A percentile compares a stretch with the other conserved stretches of the same genome.
Evolutionary conservation across 2,888 invertebrate species (phyloP).

Genomic region (Pristionchus exspectatus): DNA sequence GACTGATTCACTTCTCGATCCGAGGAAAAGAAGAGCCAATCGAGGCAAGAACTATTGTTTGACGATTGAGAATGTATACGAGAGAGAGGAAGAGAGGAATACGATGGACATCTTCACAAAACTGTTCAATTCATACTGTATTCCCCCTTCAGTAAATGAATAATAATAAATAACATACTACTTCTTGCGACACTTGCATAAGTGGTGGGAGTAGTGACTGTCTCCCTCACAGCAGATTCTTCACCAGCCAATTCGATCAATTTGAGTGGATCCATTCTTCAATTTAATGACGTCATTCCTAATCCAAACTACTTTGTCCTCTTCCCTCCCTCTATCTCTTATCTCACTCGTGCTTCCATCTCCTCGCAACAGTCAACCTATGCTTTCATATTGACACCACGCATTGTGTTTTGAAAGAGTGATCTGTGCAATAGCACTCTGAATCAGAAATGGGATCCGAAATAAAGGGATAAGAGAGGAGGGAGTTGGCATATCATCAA

Average conservation of each 20-base stretch:
- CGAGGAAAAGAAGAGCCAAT: constrained; percentile 7
- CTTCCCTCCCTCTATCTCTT: constrained; percentile 9
- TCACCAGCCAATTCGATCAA: constrained; percentile 55
- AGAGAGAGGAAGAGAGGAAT: not conserved
- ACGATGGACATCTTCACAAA: not conserved
- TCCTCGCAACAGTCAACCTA: constrained; percentile 24
- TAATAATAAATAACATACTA: not conserved
- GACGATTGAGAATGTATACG: not conserved
- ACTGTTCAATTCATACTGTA: not conserved
- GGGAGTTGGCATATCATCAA: not conserved
- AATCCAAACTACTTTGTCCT: constrained; percentile 28
- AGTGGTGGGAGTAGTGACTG: not conserved
- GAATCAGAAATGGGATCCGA: not conserved
- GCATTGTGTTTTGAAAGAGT: constrained; percentile 6
- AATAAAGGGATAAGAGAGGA: not conserved
- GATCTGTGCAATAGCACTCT: not conserved
- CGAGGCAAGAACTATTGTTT: constrained; percentile 27
- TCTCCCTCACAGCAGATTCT: constrained; percentile 35
- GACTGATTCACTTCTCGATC: constrained; percentile 49
- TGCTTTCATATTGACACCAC: not conserved
- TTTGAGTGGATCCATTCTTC: constrained; percentile 54
- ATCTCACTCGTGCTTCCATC: constrained; percentile 10
- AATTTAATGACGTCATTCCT: constrained; percentile 34
- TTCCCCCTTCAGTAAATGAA: not conserved
- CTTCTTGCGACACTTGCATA: constrained; percentile 51